Base-by-base conservation (phyloP, 2,888 invertebrate species). In the Ethmia dodecea region DNA sequence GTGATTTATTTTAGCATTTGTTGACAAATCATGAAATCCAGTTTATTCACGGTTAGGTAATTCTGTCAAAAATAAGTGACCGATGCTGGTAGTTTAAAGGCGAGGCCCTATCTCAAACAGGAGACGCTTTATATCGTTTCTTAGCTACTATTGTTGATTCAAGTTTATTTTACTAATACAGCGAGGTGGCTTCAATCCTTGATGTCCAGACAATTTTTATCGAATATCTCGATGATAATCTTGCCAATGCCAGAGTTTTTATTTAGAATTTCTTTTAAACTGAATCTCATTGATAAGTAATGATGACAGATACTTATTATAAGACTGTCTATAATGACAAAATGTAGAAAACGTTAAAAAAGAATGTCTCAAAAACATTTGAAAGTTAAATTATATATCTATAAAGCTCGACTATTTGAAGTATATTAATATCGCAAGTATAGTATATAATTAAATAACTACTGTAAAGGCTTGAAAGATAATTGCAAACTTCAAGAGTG, bases 1-100 rank as follows among this genome's bases (percentile, higher is more conserved):
- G 71, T 73, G 67, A 69, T 70, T 62, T 63, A 63, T 54, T 51
- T 54, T 67, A 71, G 77, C 78, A 79, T 78, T 79, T 72, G 66
- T 71, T 68, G 33, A 57, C 49, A 59, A 55, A 52, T 62, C 53
- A 61, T 58, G n/a, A n/a, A n/a, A n/a, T n/a, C n/a, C n/a, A n/a
- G n/a, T n/a, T n/a, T n/a, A n/a, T n/a, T n/a, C n/a, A n/a, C n/a
- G n/a, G n/a, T n/a, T n/a, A n/a, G n/a, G n/a, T n/a, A n/a, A n/a
- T n/a, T n/a, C n/a, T n/a, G n/a, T n/a, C n/a, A n/a, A n/a, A n/a
- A n/a, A n/a, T n/a, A n/a, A n/a, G n/a, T n/a, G n/a, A n/a, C n/a
- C n/a, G n/a, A n/a, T n/a, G n/a, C n/a, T n/a, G n/a, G n/a, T n/a
- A n/a, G n/a, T n/a, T n/a, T n/a, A n/a, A n/a, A n/a, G n/a, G n/a